Base-by-base conservation (phyloP, 2,113 vertebrate species). In the Lipophrys pholis region DNA sequence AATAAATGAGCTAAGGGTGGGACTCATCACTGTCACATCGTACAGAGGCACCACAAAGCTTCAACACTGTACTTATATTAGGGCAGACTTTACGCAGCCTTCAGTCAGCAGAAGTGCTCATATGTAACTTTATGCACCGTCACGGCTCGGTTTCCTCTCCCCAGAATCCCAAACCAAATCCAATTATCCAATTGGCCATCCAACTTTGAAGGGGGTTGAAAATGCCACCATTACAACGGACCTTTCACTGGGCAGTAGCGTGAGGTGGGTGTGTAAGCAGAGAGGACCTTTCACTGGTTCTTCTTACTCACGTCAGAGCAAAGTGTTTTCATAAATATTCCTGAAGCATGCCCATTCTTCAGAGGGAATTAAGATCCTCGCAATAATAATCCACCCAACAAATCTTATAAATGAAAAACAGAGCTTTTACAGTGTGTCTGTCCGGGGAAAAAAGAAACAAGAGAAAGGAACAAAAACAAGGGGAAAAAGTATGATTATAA, bases 401-500 rank as follows among this genome's bases (percentile, higher is more conserved):
- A 84, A 81, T 89, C 78, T 56, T n/a, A 64, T 6, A 80, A 80
- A 89, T 79, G 51, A 84, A 80, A 88, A 92, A 66, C 76, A 85
- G 73, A 35, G 59, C 68, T 38, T 71, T 80, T 59, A 65, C 35
- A 80, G 64, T 7, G 43, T 11, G 68, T 52, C 61, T 51, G 65
- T 64, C 8, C 61, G 49, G 69, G 66, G 42, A 42, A 54, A 11
- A 60, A 8, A 51, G 21, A 30, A 30, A 30, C 21, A 30, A 30
- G 21, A 30, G 59, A 69, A 73, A 16, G 69, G 58, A 56, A 76
- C 9, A 80, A 83, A 89, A 90, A 81, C 64, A 81, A 69, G 46
- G 17, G 41, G 42, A 11, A 62, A 78, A 69, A 73, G 45, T 12
- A 6, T 6, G 59, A 73, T 58, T 21, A 70, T 81, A 82, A 86